Evolutionary conservation across 1,140 invertebrate species (phyloP).

Genomic region (Macrocentrus cingulum): DNA sequence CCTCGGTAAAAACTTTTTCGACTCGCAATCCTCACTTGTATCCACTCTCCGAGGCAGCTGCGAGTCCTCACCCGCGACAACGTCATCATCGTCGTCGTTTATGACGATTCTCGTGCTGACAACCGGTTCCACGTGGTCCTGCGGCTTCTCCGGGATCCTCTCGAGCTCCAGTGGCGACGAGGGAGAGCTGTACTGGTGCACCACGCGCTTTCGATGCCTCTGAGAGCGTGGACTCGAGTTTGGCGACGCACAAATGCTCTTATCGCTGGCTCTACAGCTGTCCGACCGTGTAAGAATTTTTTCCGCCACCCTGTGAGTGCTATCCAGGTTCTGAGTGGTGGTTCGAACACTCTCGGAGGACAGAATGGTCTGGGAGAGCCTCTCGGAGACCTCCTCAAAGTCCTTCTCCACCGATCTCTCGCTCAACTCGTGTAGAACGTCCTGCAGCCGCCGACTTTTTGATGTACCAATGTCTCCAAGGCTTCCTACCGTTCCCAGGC

Average conservation of each 20-base stretch:
- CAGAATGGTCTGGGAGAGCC: constrained; percentile 13
- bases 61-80: not conserved
- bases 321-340: not conserved
- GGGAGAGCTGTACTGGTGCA: constrained; percentile 33
- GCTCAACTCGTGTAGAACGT: not conserved
- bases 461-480: not conserved
- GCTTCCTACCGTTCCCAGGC: not conserved
- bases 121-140: not conserved
- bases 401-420: not conserved
- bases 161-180: constrained; percentile 24
- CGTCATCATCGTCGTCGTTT: constrained; percentile 1
- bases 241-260: not conserved
- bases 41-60: no score
- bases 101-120: constrained; percentile 1
- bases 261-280: constrained; percentile 1
- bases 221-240: constrained; percentile 5
- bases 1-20: constrained; percentile 29
- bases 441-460: not conserved
- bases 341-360: not conserved
- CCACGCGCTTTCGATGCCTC: constrained; percentile 18
- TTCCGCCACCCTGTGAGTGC: not conserved
- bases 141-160: constrained; percentile 26
- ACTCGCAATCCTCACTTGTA: not conserved
- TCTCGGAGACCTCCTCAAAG: not conserved
- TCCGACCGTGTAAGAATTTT: not conserved